These are phyloP conservation scores for Nansenia antarctica DNA, from an alignment of 2,113 vertebrate species.

Conservation along the genomic window DNA sequence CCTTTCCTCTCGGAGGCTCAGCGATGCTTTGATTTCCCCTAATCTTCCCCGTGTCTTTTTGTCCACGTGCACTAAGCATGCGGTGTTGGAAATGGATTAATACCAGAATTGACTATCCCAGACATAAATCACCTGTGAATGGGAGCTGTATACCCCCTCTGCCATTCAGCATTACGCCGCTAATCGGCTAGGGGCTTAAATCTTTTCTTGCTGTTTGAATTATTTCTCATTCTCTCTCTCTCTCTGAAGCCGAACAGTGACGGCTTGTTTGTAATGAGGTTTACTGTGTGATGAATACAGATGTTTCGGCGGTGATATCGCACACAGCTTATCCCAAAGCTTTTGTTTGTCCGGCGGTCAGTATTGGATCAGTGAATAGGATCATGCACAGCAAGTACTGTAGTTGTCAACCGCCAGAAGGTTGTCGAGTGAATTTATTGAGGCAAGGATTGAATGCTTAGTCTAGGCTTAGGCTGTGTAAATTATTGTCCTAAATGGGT, in stretches of 20 bases:
- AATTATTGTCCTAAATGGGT: background rate
- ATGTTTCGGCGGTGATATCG: background rate
- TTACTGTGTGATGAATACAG: background rate
- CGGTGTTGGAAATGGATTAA: constrained; percentile 39
- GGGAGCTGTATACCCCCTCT: constrained; percentile 43
- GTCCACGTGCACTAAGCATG: constrained; percentile 26
- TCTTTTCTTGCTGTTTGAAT: constrained; percentile 8
- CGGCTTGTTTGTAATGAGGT: constrained; percentile 1
- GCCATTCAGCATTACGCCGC: constrained; percentile 48
- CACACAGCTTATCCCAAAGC: background rate
- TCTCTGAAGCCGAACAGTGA: constrained; percentile 14
- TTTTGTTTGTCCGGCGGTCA: no score
- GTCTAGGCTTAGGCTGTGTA: background rate
- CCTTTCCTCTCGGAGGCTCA: constrained; percentile 12
- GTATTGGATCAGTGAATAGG: no score
- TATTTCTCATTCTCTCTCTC: background rate
- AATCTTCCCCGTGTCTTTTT: constrained; percentile 23
- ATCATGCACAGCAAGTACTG: background rate
- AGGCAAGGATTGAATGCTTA: no score
- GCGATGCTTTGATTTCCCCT: constrained; percentile 38
- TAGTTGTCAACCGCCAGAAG: no score
- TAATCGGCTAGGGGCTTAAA: constrained; percentile 28
- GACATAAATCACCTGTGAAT: constrained; percentile 46
- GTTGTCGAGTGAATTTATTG: no score
- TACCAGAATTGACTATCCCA: constrained; percentile 36